Evolutionary conservation across 2,888 invertebrate genomes (phyloP).

Genomic region (Tetranychus piercei): DNA sequence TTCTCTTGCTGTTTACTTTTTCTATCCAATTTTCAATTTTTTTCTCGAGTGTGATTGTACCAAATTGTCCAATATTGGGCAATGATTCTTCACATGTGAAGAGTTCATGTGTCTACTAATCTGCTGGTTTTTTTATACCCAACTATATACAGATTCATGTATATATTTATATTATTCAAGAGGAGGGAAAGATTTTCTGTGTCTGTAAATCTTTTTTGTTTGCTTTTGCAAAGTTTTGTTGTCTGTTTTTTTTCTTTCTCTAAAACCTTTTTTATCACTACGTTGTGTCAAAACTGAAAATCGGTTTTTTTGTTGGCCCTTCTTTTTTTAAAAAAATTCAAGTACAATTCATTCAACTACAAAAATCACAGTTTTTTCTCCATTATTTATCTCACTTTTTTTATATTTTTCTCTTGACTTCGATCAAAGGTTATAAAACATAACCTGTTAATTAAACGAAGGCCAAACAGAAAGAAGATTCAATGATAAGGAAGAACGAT

Average conservation of each 20-base stretch:
- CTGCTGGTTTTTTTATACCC: no score
- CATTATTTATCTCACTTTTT: background rate
- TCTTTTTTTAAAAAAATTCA: background rate
- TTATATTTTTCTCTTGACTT: background rate
- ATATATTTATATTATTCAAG: no score
- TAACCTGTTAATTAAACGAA: no score
- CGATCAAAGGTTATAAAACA: background rate
- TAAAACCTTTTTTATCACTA: background rate
- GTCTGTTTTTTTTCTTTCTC: background rate
- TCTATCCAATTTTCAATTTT: constrained; percentile 1
- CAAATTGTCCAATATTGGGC: background rate
- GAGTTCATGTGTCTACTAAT: background rate
- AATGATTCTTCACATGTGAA: background rate
- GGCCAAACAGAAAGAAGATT: no score
- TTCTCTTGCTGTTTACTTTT: background rate
- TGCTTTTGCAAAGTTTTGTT: background rate
- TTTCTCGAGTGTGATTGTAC: background rate
- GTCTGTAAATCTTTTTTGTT: constrained; percentile 1
- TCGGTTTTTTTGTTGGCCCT: background rate
- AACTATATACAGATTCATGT: no score
- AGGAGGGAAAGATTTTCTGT: background rate
- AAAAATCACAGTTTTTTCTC: background rate
- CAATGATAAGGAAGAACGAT: no score
- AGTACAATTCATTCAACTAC: background rate
- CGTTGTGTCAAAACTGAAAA: background rate